Conservation (phyloP, 2,113 vertebrate species). For the Ammodytes marinus region DNA sequence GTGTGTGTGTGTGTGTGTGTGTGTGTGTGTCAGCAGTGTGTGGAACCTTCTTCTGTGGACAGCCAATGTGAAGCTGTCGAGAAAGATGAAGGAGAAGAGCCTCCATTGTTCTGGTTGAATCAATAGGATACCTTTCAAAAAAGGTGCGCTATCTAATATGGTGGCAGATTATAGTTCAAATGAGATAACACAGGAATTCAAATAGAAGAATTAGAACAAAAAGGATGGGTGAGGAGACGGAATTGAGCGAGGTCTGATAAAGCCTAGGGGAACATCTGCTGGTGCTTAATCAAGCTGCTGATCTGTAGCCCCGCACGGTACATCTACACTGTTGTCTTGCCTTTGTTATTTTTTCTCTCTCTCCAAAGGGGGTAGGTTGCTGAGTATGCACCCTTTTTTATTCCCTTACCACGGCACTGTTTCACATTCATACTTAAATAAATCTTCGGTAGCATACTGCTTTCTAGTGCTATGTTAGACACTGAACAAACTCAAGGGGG, state of each 20-base stretch:
- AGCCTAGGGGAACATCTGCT: slow-evolving; percentile 53
- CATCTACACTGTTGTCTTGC: slow-evolving; percentile 10
- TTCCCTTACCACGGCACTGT: not conserved
- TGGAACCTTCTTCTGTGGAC: slow-evolving; percentile 9
- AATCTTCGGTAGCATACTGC: not conserved
- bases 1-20: slow-evolving; percentile 16
- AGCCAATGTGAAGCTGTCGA: slow-evolving; percentile 55
- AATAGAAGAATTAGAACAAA: slow-evolving; percentile 66
- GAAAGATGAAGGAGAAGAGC: slow-evolving; percentile 8
- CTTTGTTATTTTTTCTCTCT: slow-evolving; percentile 6
- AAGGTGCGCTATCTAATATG: slow-evolving; percentile 67
- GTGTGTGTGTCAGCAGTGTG: slow-evolving; percentile 14
- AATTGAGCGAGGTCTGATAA: slow-evolving; percentile 52
- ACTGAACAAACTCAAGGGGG: not conserved
- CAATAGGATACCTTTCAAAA: slow-evolving; percentile 65
- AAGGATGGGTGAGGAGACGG: slow-evolving; percentile 31
- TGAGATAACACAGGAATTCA: slow-evolving; percentile 62
- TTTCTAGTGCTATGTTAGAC: not conserved
- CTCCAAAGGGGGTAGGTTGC: not conserved
- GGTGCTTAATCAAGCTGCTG: slow-evolving; percentile 57
- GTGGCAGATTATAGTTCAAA: slow-evolving; percentile 58
- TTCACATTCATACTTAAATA: slow-evolving; percentile 12
- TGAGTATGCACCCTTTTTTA: not conserved
- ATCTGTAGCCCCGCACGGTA: slow-evolving; percentile 26
- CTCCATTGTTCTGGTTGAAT: slow-evolving; percentile 61